Evolutionary conservation across 2,113 vertebrate species (phyloP), one percentile per base, ranked within the genome.

Genomic region (Paracyprichromis sp.): DNA sequence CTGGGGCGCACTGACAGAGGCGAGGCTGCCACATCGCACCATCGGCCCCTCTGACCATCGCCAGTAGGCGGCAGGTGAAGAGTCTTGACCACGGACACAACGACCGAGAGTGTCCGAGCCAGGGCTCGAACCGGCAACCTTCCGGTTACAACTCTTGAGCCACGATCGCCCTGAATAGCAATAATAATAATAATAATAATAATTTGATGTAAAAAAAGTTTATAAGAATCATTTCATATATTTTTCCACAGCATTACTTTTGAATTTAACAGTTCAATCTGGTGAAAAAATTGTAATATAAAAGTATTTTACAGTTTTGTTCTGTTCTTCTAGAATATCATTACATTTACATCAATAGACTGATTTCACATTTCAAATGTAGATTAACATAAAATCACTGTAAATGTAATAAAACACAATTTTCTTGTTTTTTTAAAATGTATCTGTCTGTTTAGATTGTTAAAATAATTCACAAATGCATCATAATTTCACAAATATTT

Each of bases 41-140:
- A 56, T 26, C 2, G 0, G 12, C 21, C 0, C 21, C 21, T 57
- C 54, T 56, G 54, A 0, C 54, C 7, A 56, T 1, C 2, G 3
- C 54, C 54, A 8, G 2, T 0, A 26, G 7, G 45, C 14, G 2
- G 4, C 7, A 8, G 11, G 54, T 2, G 21, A 26, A 8, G 54
- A 0, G 54, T 56, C 12, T 26, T 8, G 0, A 1, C 12, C 2
- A 14, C 0, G 3, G 54, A 56, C 54, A 8, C 21, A 26, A 56
- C 1, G 0, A 1, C 54, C 1, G 7, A 56, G 6, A 1, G 0
- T 2, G 21, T 57, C 12, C 0, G 0, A 56, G 12, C 0, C 3
- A 4, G 12, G 54, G 0, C 21, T 57, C 0, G 0, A 57, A 26
- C 54, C 2, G 0, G 4, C 24, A 14, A 57, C 12, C 24, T 57